phyloP scores from a whole-genome alignment of 2,113 vertebrate genomes.

The Scomber scombrus region DNA sequence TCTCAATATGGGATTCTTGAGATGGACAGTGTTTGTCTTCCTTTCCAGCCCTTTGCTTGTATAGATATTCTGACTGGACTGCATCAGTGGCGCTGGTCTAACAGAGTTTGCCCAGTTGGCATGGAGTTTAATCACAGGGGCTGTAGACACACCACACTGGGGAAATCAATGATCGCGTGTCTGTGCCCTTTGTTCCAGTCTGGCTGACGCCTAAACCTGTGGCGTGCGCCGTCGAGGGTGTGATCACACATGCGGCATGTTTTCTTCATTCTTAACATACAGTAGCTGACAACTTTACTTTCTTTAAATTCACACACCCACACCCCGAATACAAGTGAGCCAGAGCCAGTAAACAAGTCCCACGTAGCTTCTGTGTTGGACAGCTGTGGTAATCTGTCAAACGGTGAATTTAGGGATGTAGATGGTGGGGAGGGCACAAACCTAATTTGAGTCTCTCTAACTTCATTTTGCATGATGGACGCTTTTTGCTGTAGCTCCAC shows the following conservation, averaged over 20 bases:
- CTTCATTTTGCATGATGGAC: slow-evolving; percentile 64
- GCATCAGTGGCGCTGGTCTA: slow-evolving; percentile 13
- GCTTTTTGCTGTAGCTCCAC: slow-evolving; percentile 13
- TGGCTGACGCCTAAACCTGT: slow-evolving; percentile 24
- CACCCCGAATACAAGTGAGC: neutral
- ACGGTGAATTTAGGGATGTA: slow-evolving; percentile 20
- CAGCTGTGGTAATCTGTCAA: slow-evolving; percentile 47
- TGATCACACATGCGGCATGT: slow-evolving; percentile 51
- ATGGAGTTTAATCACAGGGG: slow-evolving; percentile 38
- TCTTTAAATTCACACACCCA: slow-evolving; percentile 42
- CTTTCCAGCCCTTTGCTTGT: neutral
- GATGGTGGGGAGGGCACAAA: slow-evolving; percentile 27
- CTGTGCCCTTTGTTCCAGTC: slow-evolving; percentile 52
- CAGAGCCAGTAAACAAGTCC: neutral
- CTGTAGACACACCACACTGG: slow-evolving; percentile 42
- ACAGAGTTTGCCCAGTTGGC: slow-evolving; percentile 53
- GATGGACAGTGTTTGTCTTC: neutral
- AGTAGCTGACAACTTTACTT: slow-evolving; percentile 46
- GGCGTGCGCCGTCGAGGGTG: slow-evolving; percentile 40
- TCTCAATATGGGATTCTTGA: no score
- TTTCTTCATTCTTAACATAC: slow-evolving; percentile 41
- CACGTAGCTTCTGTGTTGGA: neutral
- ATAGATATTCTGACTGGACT: slow-evolving; percentile 26
- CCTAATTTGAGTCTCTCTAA: slow-evolving; percentile 53
- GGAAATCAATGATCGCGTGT: slow-evolving; percentile 54